Conservation (phyloP, 2,888 invertebrate genomes). For the Helicoverpa assulta region DNA sequence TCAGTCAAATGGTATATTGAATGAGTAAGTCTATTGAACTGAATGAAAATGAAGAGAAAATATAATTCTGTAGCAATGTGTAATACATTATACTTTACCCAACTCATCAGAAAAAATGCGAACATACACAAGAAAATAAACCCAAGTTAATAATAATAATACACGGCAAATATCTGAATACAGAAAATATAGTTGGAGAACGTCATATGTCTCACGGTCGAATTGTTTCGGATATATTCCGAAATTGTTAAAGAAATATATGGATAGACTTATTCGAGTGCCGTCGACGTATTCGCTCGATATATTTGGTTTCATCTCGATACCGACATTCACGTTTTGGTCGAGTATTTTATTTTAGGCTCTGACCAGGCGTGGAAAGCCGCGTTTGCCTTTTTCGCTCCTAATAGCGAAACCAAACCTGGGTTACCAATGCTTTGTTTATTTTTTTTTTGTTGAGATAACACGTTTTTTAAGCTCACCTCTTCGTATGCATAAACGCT, state of each 20-base stretch:
- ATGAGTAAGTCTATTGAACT: too few species aligned
- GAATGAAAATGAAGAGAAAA: too few species aligned
- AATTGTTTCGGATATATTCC: constrained; percentile 44
- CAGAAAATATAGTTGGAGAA: constrained; percentile 28
- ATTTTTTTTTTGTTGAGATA: background rate
- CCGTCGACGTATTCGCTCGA: constrained; percentile 37
- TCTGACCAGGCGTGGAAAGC: constrained; percentile 15
- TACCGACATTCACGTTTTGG: constrained; percentile 42
- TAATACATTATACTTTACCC: too few species aligned
- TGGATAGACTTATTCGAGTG: constrained; percentile 38
- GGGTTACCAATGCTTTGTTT: background rate
- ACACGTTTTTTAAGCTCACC: background rate
- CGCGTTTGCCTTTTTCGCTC: constrained; percentile 27
- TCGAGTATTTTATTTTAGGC: constrained; percentile 37
- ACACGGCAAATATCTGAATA: background rate
- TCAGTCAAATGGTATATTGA: too few species aligned
- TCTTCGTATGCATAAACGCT: too few species aligned
- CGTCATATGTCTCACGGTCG: constrained; percentile 18
- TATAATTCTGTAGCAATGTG: too few species aligned
- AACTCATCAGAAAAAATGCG: background rate
- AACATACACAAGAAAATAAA: constrained; percentile 9
- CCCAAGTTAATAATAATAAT: background rate
- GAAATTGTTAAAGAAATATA: constrained; percentile 43
- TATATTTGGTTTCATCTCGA: constrained; percentile 48
- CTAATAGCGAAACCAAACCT: constrained; percentile 16